These are phyloP conservation scores for Oophaga pumilio DNA, from an alignment of 2,113 vertebrate species.

Conservation along the genomic window DNA sequence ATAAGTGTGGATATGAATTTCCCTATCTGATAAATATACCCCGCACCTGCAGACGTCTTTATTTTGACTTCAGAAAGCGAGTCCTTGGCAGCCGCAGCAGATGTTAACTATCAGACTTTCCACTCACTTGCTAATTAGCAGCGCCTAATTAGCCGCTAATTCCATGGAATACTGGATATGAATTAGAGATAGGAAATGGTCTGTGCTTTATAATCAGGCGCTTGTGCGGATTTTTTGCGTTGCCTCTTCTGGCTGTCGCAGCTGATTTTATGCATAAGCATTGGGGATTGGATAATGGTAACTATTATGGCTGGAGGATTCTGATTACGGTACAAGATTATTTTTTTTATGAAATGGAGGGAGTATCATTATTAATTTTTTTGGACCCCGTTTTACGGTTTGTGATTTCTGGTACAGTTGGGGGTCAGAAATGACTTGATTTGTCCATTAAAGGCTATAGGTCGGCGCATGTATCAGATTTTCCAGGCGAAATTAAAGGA, in stretches of 20 bases:
- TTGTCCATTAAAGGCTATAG: too few relatives aligned
- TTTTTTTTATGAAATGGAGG: neutral
- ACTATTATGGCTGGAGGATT: neutral
- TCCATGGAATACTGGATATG: slow-evolving; percentile 15
- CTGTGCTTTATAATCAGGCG: neutral
- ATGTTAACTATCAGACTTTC: slow-evolving; percentile 15
- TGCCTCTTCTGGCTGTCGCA: too few relatives aligned
- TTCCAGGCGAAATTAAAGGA: too few relatives aligned
- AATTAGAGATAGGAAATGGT: slow-evolving; percentile 15
- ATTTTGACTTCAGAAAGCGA: neutral
- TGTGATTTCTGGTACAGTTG: too few relatives aligned
- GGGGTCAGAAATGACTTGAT: too few relatives aligned
- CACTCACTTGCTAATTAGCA: slow-evolving; percentile 43
- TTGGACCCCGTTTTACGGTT: too few relatives aligned
- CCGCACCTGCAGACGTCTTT: slow-evolving; percentile 9
- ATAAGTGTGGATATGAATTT: neutral
- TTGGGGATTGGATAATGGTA: neutral
- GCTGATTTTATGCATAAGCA: neutral
- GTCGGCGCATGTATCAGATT: too few relatives aligned
- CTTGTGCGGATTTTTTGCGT: neutral
- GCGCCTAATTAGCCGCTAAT: slow-evolving; percentile 35
- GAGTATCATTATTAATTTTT: neutral
- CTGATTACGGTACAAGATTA: neutral
- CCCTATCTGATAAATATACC: neutral
- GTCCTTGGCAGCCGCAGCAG: neutral